Conservation (phyloP, 2,113 vertebrate genomes). For the Eira barbara region DNA sequence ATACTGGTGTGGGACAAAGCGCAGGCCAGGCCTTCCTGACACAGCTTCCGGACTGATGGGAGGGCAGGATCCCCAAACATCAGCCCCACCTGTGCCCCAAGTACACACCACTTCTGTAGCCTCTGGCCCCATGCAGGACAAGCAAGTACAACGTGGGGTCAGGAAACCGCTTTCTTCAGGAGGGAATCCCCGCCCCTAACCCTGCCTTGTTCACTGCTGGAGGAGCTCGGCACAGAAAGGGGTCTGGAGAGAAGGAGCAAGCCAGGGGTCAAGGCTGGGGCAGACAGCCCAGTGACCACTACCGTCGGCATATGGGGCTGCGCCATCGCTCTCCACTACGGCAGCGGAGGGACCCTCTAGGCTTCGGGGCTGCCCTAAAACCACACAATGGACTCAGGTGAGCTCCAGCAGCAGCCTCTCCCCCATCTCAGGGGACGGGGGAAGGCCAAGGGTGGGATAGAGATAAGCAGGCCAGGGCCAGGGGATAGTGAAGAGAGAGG, state of each 20-base stretch:
- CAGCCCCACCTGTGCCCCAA: neutral
- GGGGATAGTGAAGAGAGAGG: neutral
- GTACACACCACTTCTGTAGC: neutral
- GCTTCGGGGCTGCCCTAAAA: neutral
- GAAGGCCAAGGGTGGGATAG: neutral
- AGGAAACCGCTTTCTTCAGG: neutral
- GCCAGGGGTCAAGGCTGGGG: neutral
- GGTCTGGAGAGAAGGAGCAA: no score
- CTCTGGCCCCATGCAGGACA: accelerated
- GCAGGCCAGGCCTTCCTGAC: neutral
- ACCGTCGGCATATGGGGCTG: no score
- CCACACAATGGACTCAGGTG: neutral
- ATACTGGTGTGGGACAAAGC: neutral
- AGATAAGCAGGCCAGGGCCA: neutral
- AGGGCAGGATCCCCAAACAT: neutral
- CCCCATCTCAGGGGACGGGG: neutral
- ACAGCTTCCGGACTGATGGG: neutral
- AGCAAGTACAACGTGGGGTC: accelerated
- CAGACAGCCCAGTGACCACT: accelerated
- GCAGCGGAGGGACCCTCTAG: neutral
- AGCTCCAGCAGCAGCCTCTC: neutral
- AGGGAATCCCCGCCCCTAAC: neutral
- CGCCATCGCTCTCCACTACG: accelerated
- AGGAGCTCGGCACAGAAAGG: neutral
- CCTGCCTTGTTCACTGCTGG: no score